These are phyloP conservation scores for Molossus molossus DNA, from an alignment of 2,797 vertebrate species.

Conservation along the genomic window DNA sequence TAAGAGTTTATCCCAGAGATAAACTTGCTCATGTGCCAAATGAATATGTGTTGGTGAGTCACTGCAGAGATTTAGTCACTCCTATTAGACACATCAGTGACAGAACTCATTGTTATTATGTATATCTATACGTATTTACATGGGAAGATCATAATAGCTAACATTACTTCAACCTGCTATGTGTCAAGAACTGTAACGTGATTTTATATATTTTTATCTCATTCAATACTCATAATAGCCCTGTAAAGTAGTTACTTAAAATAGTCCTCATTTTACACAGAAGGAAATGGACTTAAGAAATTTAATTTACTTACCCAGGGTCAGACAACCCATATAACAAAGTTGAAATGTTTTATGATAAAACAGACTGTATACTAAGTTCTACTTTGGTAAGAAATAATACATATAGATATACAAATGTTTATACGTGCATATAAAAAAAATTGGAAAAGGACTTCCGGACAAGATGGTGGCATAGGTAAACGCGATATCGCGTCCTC, in stretches of 20 bases:
- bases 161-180: conserved; percentile 64
- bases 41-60: conserved; percentile 58
- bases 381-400: conserved; percentile 46
- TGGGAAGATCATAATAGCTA: conserved; percentile 63
- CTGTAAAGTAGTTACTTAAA: conserved; percentile 73
- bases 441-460: no score
- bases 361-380: neutral
- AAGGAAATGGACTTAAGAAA: conserved; percentile 67
- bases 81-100: conserved; percentile 55
- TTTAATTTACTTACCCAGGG: conserved; percentile 54
- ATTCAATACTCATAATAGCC: conserved; percentile 68
- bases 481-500: no score
- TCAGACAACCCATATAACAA: conserved; percentile 48
- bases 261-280: conserved; percentile 57
- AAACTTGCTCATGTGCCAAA: neutral
- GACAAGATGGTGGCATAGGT: no score
- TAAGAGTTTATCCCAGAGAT: neutral
- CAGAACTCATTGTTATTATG: conserved; percentile 66
- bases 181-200: conserved; percentile 55
- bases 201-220: conserved; percentile 75
- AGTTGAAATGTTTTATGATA: conserved; percentile 6
- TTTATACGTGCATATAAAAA: neutral
- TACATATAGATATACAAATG: neutral
- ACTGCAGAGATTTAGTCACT: conserved; percentile 17
- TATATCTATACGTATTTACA: conserved; percentile 62